phyloP scores from a whole-genome alignment of 2,888 invertebrate species.

The Scotopteryx bipunctaria region DNA sequence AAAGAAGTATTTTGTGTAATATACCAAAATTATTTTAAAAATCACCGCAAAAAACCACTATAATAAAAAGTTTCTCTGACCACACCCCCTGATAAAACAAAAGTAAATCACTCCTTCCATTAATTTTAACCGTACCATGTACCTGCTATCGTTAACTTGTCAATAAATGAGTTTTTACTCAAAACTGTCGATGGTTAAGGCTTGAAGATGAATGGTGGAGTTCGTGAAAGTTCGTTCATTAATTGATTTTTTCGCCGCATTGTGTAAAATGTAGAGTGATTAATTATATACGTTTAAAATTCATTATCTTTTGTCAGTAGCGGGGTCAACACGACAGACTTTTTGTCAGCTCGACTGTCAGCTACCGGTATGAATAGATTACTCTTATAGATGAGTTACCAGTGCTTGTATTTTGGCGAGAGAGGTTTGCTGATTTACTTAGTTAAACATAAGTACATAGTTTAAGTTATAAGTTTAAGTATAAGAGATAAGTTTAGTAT shows the following conservation, averaged over 20 bases:
- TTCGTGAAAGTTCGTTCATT: constrained; percentile 46
- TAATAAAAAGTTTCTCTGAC: constrained; percentile 22
- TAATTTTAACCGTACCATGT: constrained; percentile 42
- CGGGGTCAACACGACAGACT: background rate
- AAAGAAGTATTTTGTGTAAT: too few relatives aligned
- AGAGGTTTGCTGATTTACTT: too few relatives aligned
- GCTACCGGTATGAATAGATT: constrained; percentile 1
- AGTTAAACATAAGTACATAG: too few relatives aligned
- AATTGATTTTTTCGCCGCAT: constrained; percentile 47
- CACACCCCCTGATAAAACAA: constrained; percentile 26
- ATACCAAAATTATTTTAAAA: background rate
- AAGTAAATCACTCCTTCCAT: constrained; percentile 35
- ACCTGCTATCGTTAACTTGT: constrained; percentile 45
- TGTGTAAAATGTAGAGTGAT: constrained; percentile 35
- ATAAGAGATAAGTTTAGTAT: too few relatives aligned
- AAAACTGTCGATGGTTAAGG: constrained; percentile 41
- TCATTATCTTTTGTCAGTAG: constrained; percentile 20
- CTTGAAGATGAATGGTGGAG: constrained; percentile 46
- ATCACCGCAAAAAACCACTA: background rate
- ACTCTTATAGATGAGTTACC: background rate
- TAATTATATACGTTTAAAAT: constrained; percentile 28
- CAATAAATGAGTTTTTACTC: constrained; percentile 41
- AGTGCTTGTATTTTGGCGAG: background rate
- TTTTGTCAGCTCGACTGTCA: constrained; percentile 3
- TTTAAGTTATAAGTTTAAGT: too few relatives aligned